Percentiles rank a stretch among this genome's conserved stretches.
These are phyloP conservation scores for Scaeva pyrastri DNA, from an alignment of 2,888 invertebrate species.

Conservation along the genomic window DNA sequence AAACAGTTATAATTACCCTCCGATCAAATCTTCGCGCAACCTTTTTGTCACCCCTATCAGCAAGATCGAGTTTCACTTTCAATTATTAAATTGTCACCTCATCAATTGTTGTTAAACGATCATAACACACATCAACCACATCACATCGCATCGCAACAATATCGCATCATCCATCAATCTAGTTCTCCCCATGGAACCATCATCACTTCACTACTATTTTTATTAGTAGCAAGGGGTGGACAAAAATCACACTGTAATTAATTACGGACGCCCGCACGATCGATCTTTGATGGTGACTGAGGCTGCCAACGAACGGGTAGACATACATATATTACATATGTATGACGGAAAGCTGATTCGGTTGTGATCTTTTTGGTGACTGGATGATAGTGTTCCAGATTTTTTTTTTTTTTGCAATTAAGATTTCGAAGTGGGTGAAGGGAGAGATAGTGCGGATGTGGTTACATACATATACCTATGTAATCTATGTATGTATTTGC, in stretches of 20 bases:
- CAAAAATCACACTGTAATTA: conserved; percentile 69
- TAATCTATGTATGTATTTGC: no score
- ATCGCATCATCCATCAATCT: conserved; percentile 34
- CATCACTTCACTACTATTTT: no score
- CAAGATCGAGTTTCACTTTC: conserved; percentile 48
- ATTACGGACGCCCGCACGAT: conserved; percentile 46
- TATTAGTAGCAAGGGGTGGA: background rate
- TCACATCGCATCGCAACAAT: background rate
- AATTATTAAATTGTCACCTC: conserved; percentile 74
- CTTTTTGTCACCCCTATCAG: conserved; percentile 60
- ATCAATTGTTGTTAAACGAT: conserved; percentile 69
- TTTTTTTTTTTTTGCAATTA: conserved; percentile 47
- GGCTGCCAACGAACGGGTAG: no score
- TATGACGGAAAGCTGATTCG: background rate
- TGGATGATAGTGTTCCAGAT: conserved; percentile 60
- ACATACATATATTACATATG: background rate
- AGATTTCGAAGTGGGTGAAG: conserved; percentile 1
- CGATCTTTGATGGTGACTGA: conserved; percentile 8
- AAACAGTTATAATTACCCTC: conserved; percentile 45
- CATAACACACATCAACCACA: conserved; percentile 64
- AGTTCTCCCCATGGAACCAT: background rate
- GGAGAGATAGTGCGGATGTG: conserved; percentile 35
- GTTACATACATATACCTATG: no score
- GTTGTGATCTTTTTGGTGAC: background rate
- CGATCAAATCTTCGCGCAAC: conserved; percentile 66